A percentile compares a stretch with the other conserved stretches of the same genome.
phyloP scores from a whole-genome alignment of 2,888 invertebrate species.

The Meiosimyza platycephala region DNA sequence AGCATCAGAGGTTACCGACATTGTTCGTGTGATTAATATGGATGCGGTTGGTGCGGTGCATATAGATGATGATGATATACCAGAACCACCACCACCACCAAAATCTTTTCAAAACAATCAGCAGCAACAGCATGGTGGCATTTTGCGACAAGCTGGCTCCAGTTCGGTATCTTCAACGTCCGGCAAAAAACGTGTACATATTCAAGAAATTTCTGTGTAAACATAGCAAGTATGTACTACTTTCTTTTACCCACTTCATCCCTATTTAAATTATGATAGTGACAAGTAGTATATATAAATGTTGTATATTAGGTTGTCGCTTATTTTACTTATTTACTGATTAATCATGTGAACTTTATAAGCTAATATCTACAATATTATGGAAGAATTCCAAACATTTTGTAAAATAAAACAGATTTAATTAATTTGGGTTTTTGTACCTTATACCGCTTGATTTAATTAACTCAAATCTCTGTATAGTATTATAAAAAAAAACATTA shows the following conservation, averaged over 20 bases:
- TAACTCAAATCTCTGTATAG: no score
- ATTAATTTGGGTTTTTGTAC: no score
- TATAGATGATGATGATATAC: slow-evolving; percentile 69
- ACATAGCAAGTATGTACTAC: slow-evolving; percentile 14
- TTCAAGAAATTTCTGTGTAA: slow-evolving; percentile 91
- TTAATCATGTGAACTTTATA: no score
- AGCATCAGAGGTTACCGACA: slow-evolving; percentile 48
- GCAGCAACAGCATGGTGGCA: slow-evolving; percentile 67
- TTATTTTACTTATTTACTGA: no score
- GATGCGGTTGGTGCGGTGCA: slow-evolving; percentile 67
- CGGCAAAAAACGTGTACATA: slow-evolving; percentile 87
- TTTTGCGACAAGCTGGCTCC: slow-evolving; percentile 72
- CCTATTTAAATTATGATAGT: no score
- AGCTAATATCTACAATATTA: no score
- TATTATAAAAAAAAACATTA: no score
- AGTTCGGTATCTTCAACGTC: slow-evolving; percentile 72
- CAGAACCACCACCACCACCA: slow-evolving; percentile 73
- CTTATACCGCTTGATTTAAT: no score
- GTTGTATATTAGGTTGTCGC: no score
- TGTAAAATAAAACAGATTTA: no score
- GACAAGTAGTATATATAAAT: no score
- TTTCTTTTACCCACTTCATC: not conserved
- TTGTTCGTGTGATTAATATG: slow-evolving; percentile 57
- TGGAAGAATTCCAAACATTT: no score
- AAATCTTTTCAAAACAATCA: slow-evolving; percentile 64